Evolutionary conservation across 2,797 vertebrate genomes (phyloP), one percentile per base, ranked within the genome.

Genomic region (Chelidonichthys spinosus): DNA sequence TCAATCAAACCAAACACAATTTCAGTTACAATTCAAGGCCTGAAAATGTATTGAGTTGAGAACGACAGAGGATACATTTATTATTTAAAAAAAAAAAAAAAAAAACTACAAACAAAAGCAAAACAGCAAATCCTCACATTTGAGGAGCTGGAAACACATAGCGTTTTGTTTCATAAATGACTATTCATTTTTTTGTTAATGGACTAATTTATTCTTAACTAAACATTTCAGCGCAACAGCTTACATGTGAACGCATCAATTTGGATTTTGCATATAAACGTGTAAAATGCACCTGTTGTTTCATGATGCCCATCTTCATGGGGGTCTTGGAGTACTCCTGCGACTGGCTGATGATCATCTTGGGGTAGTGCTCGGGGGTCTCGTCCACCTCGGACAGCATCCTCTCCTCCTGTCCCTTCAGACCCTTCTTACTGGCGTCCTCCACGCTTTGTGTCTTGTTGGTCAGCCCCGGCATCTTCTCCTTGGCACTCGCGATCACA

Each of bases 271-370:
- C 36, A 59, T 6, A 7, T 17, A 13, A 54, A n/a, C 25, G 5
- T 33, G 35, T 15, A 4, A 40, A 11, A 37, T 7, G 15, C 73
- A 93, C 93, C 91, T 98, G 97, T 50, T 96, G 98, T 78, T 99
- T 99, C 95, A 99, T 99, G 90, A 99, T 99, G 81, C 98, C 97
- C 90, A 95, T 95, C 92, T 98, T 99, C 89, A 96, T 91, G n/a
- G 94, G 95, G 2, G 94, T 92, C 94, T 96, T 99, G 82, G 92
- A 96, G 86, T 95, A 92, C 86, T 98, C 98, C 82, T 97, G 98
- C 7, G 93, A 93, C 17, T 95, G 96, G 84, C 91, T 96, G 77
- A 93, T 90, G 82, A 95, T 95, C 92, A 96, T 96, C 85, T 97
- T 97, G 66, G 91, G 90, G 65, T 93, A 92, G 79, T 95, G 92